Percentiles rank a stretch among this genome's conserved stretches.
phyloP scores from a whole-genome alignment of 2,113 vertebrate species.

The Ictidomys tridecemlineatus region DNA sequence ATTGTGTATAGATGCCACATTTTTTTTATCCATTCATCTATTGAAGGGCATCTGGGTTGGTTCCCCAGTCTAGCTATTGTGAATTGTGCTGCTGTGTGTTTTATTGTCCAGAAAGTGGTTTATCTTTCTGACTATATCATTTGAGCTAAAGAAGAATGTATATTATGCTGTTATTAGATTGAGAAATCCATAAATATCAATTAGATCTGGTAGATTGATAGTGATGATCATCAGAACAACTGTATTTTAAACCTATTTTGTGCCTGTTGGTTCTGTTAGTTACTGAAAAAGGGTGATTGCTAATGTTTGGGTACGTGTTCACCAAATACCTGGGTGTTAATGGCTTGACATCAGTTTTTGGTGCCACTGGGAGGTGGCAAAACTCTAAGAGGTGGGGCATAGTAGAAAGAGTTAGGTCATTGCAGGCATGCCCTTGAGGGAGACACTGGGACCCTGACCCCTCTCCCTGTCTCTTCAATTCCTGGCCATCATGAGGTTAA shows the following conservation, averaged over 20 bases:
- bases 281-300: neutral
- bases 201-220: neutral
- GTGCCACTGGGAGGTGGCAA: neutral
- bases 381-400: neutral
- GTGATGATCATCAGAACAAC: neutral
- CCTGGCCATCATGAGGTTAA: neutral
- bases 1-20: no score
- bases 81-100: no score
- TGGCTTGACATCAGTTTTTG: neutral
- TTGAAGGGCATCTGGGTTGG: no score
- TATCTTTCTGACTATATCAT: neutral
- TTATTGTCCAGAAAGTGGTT: neutral
- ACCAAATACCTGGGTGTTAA: neutral
- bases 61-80: no score
- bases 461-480: neutral
- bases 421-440: neutral
- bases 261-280: neutral
- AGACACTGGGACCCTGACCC: neutral
- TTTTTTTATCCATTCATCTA: no score
- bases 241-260: neutral
- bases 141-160: neutral
- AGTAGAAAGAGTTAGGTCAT: neutral
- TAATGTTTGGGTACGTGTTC: neutral
- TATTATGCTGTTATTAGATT: neutral
- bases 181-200: neutral